Percentiles rank a stretch among this genome's conserved stretches.
Conservation (phyloP, 2,113 vertebrate genomes). For the Petaurus breviceps region DNA sequence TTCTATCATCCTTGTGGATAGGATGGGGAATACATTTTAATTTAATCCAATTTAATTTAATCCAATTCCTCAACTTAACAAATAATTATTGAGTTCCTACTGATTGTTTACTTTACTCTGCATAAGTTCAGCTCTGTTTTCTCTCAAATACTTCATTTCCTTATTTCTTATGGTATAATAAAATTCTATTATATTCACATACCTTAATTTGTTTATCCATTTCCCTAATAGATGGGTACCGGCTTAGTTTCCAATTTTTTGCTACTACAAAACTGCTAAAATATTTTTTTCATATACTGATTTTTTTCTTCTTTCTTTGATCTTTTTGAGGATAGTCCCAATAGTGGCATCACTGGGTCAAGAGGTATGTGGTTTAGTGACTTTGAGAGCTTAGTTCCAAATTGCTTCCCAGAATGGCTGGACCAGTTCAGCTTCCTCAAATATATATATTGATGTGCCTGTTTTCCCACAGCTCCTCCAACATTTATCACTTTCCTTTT, state of each 20-base stretch:
- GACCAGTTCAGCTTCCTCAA: background rate
- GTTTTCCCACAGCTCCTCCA: background rate
- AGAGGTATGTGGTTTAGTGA: background rate
- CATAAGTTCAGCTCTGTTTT: background rate
- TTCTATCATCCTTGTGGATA: no score
- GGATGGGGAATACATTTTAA: no score
- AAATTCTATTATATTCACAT: background rate
- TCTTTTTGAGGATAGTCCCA: background rate
- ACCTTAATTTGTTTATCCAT: background rate
- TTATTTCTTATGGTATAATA: background rate
- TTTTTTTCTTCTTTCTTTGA: background rate
- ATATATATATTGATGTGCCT: background rate
- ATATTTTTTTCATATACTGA: no score
- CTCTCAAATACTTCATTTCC: background rate
- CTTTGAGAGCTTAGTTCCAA: background rate
- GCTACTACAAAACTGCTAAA: background rate
- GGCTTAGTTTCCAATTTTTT: background rate
- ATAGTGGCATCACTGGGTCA: background rate
- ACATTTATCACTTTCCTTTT: background rate
- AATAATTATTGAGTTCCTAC: background rate
- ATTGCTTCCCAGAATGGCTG: background rate
- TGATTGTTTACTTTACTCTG: background rate
- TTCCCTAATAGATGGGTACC: background rate
- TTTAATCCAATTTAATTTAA: no score
- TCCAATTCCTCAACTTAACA: no score